Conservation (phyloP, 2,888 invertebrate genomes). For the Stenotaenia linearis region DNA sequence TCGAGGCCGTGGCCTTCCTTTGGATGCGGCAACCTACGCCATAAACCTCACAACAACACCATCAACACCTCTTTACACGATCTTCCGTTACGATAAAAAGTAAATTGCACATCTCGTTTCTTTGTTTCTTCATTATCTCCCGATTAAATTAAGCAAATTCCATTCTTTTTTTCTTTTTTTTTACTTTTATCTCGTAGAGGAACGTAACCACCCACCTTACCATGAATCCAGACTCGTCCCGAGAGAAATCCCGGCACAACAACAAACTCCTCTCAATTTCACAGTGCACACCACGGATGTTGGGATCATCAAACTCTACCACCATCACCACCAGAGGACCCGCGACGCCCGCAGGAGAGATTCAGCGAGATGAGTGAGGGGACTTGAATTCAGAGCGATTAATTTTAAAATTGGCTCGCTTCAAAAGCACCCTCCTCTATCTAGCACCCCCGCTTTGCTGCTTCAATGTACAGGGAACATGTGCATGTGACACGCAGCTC, state of each 20-base stretch:
- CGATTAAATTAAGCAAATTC: neutral
- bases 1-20: slow-evolving; percentile 21
- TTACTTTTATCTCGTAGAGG: neutral
- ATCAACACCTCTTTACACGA: neutral
- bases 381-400: slow-evolving; percentile 26
- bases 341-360: slow-evolving; percentile 17
- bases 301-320: slow-evolving; percentile 14
- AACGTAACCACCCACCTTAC: slow-evolving; percentile 2
- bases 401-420: slow-evolving; percentile 26
- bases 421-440: slow-evolving; percentile 21
- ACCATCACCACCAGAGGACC: slow-evolving; percentile 19
- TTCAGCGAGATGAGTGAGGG: slow-evolving; percentile 19
- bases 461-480: slow-evolving; percentile 17
- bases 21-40: neutral
- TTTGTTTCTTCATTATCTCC: neutral
- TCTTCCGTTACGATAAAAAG: neutral
- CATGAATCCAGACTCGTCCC: slow-evolving; percentile 4
- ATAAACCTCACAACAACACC: neutral
- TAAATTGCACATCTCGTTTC: neutral
- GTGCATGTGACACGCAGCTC: slow-evolving; percentile 24
- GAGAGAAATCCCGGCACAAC: slow-evolving; percentile 6
- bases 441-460: slow-evolving; percentile 21
- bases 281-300: slow-evolving; percentile 14
- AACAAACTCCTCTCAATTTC: slow-evolving; percentile 23
- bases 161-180: neutral